Evolutionary conservation across 2,113 vertebrate genomes (phyloP), one percentile per base, ranked within the genome.

Genomic region (Jaculus jaculus): DNA sequence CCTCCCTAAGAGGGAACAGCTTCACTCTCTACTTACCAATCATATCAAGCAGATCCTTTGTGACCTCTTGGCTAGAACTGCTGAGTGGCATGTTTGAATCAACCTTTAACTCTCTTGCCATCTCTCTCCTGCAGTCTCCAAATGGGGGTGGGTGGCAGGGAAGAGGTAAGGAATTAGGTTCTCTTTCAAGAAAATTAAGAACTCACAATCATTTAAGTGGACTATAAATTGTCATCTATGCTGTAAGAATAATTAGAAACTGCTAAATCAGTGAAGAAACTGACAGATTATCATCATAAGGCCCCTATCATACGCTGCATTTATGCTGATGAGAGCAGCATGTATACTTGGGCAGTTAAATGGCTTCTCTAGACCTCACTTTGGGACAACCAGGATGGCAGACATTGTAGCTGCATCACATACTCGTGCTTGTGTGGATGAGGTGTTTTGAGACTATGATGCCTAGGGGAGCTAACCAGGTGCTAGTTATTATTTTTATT

Each of bases 31-130:
- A 96, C 98, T 98, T 90, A 98, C 97, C 97, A 1, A 95, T 96
- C 80, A 96, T 92, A 20, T 97, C 96, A 30, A 94, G 96, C 69
- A 97, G 95, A 89, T 97, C 96, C 86, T 96, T 95, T 28, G 94
- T 94, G 84, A 96, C 91, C 63, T 97, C 96, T 80, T 84, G 96
- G 84, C 68, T 85, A 72, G 89, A 93, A 89, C 1, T 87, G 80
- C 58, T 86, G 69, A 96, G 87, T 18, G 85, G 74, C 77, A 87
- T 3, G 28, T 91, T 94, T 79, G 95, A 65, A 69, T 97, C 97
- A 95, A 86, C 83, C 81, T 97, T 98, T 92, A 93, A 65, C 47
- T 96, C 93, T 94, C 93, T 97, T 84, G 97, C 97, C 78, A 58
- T 63, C 68, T 93, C 95, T 81, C 96, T 97, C 95, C 97, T 97